Conservation (phyloP, 1,140 invertebrate species). For the Drosophila ironensis region DNA sequence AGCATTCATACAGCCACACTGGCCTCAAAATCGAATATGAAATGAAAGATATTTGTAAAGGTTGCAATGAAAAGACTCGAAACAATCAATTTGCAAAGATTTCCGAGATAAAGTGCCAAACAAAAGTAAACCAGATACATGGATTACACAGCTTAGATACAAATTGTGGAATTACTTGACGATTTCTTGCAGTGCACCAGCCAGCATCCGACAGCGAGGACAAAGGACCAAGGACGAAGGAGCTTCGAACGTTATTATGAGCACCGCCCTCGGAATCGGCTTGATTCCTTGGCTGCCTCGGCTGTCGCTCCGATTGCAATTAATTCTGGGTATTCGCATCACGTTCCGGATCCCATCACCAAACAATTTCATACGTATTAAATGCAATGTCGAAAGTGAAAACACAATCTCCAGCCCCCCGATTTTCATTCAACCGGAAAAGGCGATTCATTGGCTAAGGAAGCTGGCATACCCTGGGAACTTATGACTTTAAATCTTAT, state of each 20-base stretch:
- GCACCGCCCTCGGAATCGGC: constrained; percentile 10
- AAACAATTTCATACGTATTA: constrained; percentile 80
- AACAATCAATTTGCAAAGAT: no score
- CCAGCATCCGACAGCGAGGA: neutral
- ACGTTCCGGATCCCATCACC: constrained; percentile 73
- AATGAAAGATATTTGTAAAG: no score
- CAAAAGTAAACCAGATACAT: no score
- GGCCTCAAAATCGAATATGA: no score
- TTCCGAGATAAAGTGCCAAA: no score
- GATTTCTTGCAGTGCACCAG: constrained; percentile 4
- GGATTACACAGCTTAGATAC: no score
- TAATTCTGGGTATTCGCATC: constrained; percentile 74
- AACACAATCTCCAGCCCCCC: constrained; percentile 38
- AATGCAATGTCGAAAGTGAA: constrained; percentile 72
- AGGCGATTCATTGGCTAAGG: no score
- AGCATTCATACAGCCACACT: constrained; percentile 2
- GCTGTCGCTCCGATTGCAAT: constrained; percentile 53
- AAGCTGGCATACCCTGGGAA: no score
- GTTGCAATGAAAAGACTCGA: neutral
- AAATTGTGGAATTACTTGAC: no score
- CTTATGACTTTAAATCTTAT: no score
- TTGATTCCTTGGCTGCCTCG: constrained; percentile 26
- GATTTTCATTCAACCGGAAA: neutral
- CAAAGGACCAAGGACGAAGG: neutral
- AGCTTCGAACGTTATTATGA: constrained; percentile 32